Evolutionary conservation across 2,113 vertebrate species (phyloP).

Genomic region (Nothobranchius furzeri): DNA sequence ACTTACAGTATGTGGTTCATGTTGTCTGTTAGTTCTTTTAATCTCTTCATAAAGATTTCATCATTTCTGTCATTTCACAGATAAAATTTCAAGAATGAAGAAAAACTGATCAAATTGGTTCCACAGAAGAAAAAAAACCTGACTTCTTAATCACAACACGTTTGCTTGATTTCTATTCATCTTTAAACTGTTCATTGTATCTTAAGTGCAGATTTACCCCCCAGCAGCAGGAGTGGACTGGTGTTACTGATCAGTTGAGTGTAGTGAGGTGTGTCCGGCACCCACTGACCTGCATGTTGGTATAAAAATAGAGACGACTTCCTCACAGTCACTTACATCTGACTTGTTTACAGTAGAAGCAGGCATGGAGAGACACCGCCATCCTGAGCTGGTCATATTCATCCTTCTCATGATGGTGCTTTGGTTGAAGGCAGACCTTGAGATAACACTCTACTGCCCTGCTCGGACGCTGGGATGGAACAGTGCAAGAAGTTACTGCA

Average conservation of each 20-base stretch:
- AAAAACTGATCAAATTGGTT: too few species aligned
- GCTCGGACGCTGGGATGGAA: fast-evolving
- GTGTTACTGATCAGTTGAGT: neutral
- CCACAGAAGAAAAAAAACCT: too few species aligned
- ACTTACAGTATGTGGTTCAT: too few species aligned
- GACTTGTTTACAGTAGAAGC: neutral
- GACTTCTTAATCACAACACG: too few species aligned
- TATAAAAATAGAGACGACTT: slow-evolving; percentile 13
- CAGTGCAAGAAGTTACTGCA: slow-evolving; percentile 21
- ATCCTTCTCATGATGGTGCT: slow-evolving; percentile 1
- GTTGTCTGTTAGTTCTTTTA: too few species aligned
- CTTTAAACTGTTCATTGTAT: too few species aligned
- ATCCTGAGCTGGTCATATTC: slow-evolving; percentile 2
- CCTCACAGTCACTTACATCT: neutral
- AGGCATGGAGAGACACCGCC: slow-evolving; percentile 16
- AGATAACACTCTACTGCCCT: fast-evolving
- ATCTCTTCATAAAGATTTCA: too few species aligned
- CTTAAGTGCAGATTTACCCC: too few species aligned
- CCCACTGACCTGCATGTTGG: neutral
- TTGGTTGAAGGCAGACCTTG: neutral
- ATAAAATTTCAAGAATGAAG: too few species aligned
- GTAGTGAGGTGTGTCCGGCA: slow-evolving; percentile 4
- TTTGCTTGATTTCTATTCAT: too few species aligned
- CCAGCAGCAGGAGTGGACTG: neutral
- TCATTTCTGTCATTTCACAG: too few species aligned